A percentile compares a stretch with the other conserved stretches of the same genome.
Evolutionary conservation across 1,140 invertebrate species (phyloP).

Genomic region (Augochlora pura): DNA sequence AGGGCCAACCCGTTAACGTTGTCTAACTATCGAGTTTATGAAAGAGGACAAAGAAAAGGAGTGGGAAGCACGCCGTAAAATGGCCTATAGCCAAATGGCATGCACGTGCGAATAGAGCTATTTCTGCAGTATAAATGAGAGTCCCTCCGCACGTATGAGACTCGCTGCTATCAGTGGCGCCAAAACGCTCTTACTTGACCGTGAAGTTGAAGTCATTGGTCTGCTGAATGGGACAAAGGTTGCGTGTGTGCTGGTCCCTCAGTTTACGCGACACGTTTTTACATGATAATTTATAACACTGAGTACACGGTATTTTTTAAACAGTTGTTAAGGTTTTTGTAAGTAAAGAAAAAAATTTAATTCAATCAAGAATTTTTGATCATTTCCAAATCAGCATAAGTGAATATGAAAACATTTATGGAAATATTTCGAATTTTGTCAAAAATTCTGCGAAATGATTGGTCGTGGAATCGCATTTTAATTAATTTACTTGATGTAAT

Average conservation of each 20-base stretch:
- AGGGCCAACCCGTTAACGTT: conserved; percentile 11
- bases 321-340: no score
- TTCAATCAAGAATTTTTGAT: no score
- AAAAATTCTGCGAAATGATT: no score
- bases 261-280: no score
- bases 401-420: no score
- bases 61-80: conserved; percentile 31
- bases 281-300: no score
- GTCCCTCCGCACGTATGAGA: conserved; percentile 1
- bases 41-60: conserved; percentile 36
- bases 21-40: neutral
- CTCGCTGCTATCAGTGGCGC: conserved; percentile 37
- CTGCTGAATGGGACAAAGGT: neutral
- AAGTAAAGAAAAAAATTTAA: no score
- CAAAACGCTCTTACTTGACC: conserved; percentile 54
- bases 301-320: no score
- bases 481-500: no score
- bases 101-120: conserved; percentile 65
- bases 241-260: neutral
- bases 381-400: no score
- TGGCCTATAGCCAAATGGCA: conserved; percentile 64
- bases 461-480: neutral
- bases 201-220: conserved; percentile 47
- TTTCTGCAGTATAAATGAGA: conserved; percentile 57
- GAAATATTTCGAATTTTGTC: no score